Base-by-base conservation (phyloP, 2,888 invertebrate genomes). In the Drosophila melanosoma region DNA sequence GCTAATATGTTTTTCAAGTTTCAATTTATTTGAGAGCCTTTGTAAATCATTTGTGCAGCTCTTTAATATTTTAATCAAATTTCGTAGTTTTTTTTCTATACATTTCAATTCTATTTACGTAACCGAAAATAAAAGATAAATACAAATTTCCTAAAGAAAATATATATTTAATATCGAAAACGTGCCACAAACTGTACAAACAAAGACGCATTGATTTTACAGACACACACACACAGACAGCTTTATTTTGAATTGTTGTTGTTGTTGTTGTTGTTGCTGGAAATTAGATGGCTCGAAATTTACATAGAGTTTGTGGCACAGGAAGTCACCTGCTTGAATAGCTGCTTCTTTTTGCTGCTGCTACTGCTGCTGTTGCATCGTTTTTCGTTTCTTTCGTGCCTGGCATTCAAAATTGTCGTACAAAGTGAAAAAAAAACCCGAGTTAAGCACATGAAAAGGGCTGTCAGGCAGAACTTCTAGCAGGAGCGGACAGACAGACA, bases 321-420 rank as follows among this genome's bases (percentile, higher is more conserved):
- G 81, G 74, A 82, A 84, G 69, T 69, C 79, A 87, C 76, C 85
- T 87, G 85, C 57, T 68, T 79, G 53, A 53, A 66, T 66, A 52
- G 66, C 52, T 83, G 61, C 67, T 66, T 57, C 59, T 60, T 60
- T 60, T 59, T 75, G 52, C 40, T 76, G 60, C 26, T 49, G 23
- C 17, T 63, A 26, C 17, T 75, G 52, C 40, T 76, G 60, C 26
- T 49, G 23, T 10, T 63, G 33, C 17, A 11, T 3, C 51, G 29
- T 51, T 64, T 67, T 49, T 48, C 23, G 45, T 29, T 62, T 26
- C 74, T 75, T 69, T 67, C 83, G 86, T 85, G 83, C 86, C 86
- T 84, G 83, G 83, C 83, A 83, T 87, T 71, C 73, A 65, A 85
- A 87, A 84, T 84, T 66, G 67, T 61, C 48, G 59, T 48, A 51